A percentile compares a stretch with the other conserved stretches of the same genome.
Conservation (phyloP, 2,113 vertebrate genomes). For the Rhinolophus ferrumequinum region DNA sequence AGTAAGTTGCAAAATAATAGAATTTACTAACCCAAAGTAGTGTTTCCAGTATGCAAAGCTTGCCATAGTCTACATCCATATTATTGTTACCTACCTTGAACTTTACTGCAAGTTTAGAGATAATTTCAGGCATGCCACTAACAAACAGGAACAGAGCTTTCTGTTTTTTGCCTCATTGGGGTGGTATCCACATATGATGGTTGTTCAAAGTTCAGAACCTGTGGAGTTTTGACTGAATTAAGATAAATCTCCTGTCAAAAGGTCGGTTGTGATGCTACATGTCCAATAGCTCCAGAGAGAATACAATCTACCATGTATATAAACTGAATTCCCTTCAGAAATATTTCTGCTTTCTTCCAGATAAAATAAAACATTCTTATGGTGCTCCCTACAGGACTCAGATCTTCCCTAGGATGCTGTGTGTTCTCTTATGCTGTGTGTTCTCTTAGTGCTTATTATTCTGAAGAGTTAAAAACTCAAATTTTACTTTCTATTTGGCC, state of each 20-base stretch:
- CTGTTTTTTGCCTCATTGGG: neutral
- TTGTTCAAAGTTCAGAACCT: neutral
- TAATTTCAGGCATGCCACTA: neutral
- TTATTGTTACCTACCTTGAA: neutral
- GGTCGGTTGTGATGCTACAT: neutral
- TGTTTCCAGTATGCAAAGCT: neutral
- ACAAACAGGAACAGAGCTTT: neutral
- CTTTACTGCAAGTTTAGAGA: neutral
- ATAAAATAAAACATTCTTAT: neutral
- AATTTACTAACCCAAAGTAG: neutral
- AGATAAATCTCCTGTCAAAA: neutral
- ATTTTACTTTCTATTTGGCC: neutral
- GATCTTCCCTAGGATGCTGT: neutral
- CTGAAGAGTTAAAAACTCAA: conserved; percentile 37
- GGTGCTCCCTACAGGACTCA: neutral
- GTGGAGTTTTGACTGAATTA: neutral
- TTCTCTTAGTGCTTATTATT: neutral
- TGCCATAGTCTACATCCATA: neutral
- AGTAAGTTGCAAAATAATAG: neutral
- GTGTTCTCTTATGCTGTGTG: neutral
- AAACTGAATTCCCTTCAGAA: neutral
- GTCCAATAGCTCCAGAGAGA: neutral
- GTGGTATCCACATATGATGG: neutral
- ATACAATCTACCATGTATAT: neutral
- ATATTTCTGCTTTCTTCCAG: neutral